These are phyloP conservation scores for Habrosyne pyritoides DNA, from an alignment of 2,888 invertebrate species.

Conservation along the genomic window DNA sequence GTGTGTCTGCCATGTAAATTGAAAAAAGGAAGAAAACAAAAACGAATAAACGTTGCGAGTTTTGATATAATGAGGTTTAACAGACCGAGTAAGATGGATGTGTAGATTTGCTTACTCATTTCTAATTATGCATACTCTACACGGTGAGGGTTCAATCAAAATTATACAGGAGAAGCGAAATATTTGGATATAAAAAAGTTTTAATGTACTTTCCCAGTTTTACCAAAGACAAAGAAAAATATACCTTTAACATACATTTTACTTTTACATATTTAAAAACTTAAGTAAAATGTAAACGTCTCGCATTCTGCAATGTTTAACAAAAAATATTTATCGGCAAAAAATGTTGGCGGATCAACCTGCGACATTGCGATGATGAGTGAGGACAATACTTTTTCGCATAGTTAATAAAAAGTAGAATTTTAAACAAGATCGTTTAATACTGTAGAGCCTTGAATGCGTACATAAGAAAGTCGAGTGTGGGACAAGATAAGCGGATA, in stretches of 20 bases:
- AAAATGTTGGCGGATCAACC: neutral
- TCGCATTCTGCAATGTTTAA: neutral
- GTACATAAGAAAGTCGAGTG: neutral
- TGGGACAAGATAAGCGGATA: neutral
- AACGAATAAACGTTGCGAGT: neutral
- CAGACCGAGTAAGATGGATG: neutral
- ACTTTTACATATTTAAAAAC: neutral
- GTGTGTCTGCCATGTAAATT: constrained; percentile 13
- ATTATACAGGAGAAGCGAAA: neutral
- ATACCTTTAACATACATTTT: too few relatives aligned
- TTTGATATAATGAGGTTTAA: neutral
- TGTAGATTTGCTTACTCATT: neutral
- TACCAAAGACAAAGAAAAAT: too few relatives aligned
- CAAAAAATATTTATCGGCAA: neutral
- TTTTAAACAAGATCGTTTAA: neutral
- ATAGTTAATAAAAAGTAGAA: neutral
- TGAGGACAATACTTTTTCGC: neutral
- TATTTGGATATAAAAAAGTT: too few relatives aligned
- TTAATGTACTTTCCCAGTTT: too few relatives aligned
- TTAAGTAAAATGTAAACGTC: neutral
- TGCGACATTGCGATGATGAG: neutral
- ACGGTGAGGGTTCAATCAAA: too few relatives aligned
- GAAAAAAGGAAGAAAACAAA: constrained; percentile 3
- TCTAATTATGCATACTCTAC: neutral
- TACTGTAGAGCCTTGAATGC: neutral